Evolutionary conservation across 2,797 vertebrate genomes (phyloP).

Genomic region (Notolepis coatsorum): DNA sequence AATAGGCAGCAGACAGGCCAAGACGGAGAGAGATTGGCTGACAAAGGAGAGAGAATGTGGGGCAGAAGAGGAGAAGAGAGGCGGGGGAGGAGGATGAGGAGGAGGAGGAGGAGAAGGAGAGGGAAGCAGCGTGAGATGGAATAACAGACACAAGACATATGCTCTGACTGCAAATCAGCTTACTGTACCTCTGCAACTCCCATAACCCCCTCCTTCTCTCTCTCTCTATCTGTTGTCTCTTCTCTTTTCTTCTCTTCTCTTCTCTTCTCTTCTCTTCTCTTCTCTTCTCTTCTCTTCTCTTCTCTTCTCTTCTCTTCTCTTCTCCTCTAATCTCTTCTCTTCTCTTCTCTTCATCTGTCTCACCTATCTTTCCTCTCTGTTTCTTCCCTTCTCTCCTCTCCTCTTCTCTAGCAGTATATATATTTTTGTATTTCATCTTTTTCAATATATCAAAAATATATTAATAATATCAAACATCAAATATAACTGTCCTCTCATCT

Average conservation of each 20-base stretch:
- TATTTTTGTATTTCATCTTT: no score
- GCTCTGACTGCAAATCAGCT: slow-evolving; percentile 71
- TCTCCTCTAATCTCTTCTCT: not conserved
- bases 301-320: not conserved
- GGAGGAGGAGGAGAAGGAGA: not conserved
- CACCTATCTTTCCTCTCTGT: no score
- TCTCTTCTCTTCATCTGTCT: no score
- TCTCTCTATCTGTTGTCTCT: not conserved
- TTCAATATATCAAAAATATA: no score
- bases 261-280: slow-evolving; percentile 6
- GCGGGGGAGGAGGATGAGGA: slow-evolving; percentile 8
- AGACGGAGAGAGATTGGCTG: not conserved
- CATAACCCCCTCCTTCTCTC: slow-evolving; percentile 30
- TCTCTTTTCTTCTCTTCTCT: not conserved
- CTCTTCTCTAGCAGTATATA: no score
- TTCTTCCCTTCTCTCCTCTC: no score
- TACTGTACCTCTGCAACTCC: slow-evolving; percentile 54
- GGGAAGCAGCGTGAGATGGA: slow-evolving; percentile 27
- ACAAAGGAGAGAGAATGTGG: slow-evolving; percentile 7
- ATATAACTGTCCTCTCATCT: no score
- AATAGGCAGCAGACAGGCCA: not conserved
- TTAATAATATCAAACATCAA: no score
- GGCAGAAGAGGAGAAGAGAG: slow-evolving; percentile 33
- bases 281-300: slow-evolving; percentile 10
- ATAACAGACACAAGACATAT: slow-evolving; percentile 56